Base-by-base conservation (phyloP, 2,797 vertebrate genomes). In the Alectoris magna region DNA sequence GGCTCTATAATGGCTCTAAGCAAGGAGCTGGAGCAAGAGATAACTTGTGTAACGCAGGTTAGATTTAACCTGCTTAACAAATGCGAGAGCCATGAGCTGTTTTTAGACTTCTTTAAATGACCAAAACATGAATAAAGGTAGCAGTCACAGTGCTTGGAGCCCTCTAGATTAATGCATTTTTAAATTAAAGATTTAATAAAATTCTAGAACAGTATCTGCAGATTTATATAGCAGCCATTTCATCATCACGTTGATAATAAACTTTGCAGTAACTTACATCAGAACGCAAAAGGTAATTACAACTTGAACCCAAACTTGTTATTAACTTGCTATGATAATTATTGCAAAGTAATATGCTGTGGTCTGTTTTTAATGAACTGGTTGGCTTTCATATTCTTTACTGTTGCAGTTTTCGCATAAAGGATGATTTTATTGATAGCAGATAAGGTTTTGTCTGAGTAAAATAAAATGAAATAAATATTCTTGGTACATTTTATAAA, bases 311-410 rank as follows among this genome's bases (percentile, higher is more conserved):
- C 29, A 29, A 41, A 41, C 8, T 10, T 41, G 36, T 24, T 46
- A 58, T 18, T n/a, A 70, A 63, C 5, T 8, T 63, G 10, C 44
- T 43, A 3, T 41, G 38, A 51, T 18, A n/a, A 36, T 84, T 53
- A 43, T 71, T 62, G 46, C 23, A n/a, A 76, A 92, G 62, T 69
- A 53, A 23, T 6, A 6, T 44, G 31, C 10, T 23, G 11, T 36
- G 15, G 5, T 74, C 87, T 83, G 31, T 71, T 87, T 94, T 89
- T 88, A 56, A n/a, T 88, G 67, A 75, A 24, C 49, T 84, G 22
- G 43, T 73, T 56, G 19, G 17, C 39, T 85, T 84, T 22, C 38
- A 36, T 77, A 55, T 77, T 31, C 24, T 74, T 56, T 56, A 9
- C n/a, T 44, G 21, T 46, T 64, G 22, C 2, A 80, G 22, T 38